Evolutionary conservation across 2,888 invertebrate genomes (phyloP), one percentile per base, ranked within the genome.

Genomic region (Pomacea canaliculata): DNA sequence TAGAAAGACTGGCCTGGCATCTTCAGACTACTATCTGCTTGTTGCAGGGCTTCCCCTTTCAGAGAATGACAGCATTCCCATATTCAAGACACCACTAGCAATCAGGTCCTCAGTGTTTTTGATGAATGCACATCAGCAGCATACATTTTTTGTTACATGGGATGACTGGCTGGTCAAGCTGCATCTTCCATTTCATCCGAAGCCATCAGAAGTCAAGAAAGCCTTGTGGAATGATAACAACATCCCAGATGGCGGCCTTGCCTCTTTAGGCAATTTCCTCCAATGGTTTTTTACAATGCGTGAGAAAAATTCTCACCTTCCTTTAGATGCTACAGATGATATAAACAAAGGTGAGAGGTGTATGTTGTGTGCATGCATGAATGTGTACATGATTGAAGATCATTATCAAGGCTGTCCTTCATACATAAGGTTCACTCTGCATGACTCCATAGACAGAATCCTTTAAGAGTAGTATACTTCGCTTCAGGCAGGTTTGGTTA

Each of bases 231-330:
- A 83, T 37, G 81, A 81, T 19, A 80, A 79, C 56, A 81, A 85
- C 37, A 79, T 88, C 51, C 84, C 86, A 23, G 85, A 85, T 49
- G 83, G 84, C 18, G 81, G 85, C 48, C 81, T 87, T 8, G 85
- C 86, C 49, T 87, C 86, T 49, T 75, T 87, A 37, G 84, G 85
- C 70, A 86, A 84, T 51, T 84, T 87, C 56, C 79, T 87, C 27
- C 85, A 85, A 79, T 87, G 87, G 87, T 86, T 82, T 70, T 86
- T 83, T 75, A 72, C 76, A 48, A 82, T 82, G 12, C 76, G 82
- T 63, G 75, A 80, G 59, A 79, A 56, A 59, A 46, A 75, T 27
- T 77, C 71, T 48, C 67, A 46, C 18, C 65, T 80, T 12, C 73
- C 9, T 70, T 71, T 12, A 74, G 69, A 49, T 80, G 76, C 60